Conservation (phyloP, 2,797 vertebrate species). For the Cyclopterus lumpus region DNA sequence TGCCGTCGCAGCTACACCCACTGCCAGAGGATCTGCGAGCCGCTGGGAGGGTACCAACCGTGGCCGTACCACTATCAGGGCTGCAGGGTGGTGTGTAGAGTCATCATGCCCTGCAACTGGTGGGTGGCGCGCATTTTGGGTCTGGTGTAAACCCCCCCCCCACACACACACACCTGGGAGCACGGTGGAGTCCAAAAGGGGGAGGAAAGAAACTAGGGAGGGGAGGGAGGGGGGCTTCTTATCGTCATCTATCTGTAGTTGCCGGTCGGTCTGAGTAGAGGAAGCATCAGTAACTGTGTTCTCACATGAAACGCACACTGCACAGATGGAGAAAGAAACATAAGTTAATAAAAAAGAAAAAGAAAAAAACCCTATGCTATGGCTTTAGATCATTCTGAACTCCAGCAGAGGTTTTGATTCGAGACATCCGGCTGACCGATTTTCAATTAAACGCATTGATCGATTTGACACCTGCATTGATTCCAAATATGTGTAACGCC, state of each 20-base stretch:
- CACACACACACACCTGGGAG: not conserved
- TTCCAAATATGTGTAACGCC: conserved; percentile 2
- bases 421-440: not conserved
- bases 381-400: conserved; percentile 23
- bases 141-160: conserved; percentile 78
- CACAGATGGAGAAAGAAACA: no score
- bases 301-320: conserved; percentile 28
- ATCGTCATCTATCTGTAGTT: conserved; percentile 12
- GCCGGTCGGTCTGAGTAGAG: conserved; percentile 23
- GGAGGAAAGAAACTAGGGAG: conserved; percentile 3
- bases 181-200: not conserved
- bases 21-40: conserved; percentile 92
- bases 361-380: conserved; percentile 41
- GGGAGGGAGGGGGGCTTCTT: conserved; percentile 4
- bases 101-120: conserved; percentile 96
- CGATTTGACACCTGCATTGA: not conserved
- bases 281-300: conserved; percentile 25
- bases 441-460: not conserved
- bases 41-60: conserved; percentile 86
- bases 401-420: conserved; percentile 2
- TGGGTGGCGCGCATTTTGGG: conserved; percentile 94
- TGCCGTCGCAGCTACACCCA: conserved; percentile 90
- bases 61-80: conserved; percentile 92
- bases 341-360: not conserved
- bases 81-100: conserved; percentile 89